Base-by-base conservation (phyloP, 2,113 vertebrate species). In the Ctenodactylus gundi region DNA sequence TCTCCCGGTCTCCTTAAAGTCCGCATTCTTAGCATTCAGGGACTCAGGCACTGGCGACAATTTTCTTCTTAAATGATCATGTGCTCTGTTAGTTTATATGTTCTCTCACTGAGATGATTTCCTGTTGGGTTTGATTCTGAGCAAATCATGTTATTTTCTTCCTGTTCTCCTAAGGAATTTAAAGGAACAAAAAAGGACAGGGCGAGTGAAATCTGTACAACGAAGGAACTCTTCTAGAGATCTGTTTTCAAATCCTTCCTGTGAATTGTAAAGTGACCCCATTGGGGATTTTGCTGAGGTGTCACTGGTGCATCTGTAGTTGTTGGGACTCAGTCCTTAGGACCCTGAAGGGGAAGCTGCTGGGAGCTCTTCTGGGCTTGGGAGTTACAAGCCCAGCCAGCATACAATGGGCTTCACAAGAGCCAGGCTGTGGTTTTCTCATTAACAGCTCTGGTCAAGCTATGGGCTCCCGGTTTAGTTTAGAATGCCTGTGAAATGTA, bases 371-470 rank as follows among this genome's bases (percentile, higher is more conserved):
- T 83, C 88, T 34, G 76, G 76, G 78, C 67, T 21, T 0, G 0
- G 88, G 96, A 68, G 90, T 86, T 94, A 88, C 0, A 11, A 93
- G 58, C 70, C 36, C 25, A 97, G 62, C 39, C 72, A 90, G 75
- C 51, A 9, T 29, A 91, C 85, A 85, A 9, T 75, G 95, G 90
- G 78, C 95, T 97, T 90, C 93, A 75, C 46, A 88, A 57, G 92
- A 90, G 96, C 68, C 95, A 94, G 90, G 86, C 93, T 94, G 90
- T 94, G 94, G 96, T 97, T 97, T 98, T 94, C 90, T 96, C 95
- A 94, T 80, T 97, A 96, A 96, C 77, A 95, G 0, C 75, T 83
- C 92, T 4, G 39, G 93, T 95, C 93, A 89, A 78, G 82, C 89
- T 80, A 29, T 57, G 88, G 86, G 58, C 39, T 90, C 31, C 51